Percentiles rank a stretch among this genome's conserved stretches.
Conservation (phyloP, 2,888 invertebrate species). For the Drosophila koepferae region DNA sequence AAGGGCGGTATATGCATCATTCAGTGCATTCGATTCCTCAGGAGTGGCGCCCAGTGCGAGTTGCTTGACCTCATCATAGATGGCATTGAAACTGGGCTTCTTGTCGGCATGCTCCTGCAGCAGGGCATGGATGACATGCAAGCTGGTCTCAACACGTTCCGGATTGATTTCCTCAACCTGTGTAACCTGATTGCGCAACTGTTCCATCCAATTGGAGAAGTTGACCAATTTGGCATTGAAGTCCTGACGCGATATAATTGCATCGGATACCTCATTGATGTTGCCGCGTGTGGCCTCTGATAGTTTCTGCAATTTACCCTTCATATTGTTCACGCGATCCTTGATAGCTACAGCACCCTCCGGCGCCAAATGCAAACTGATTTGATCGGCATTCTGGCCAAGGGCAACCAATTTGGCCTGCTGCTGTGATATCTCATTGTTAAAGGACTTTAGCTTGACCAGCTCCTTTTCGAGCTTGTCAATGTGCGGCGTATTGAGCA, state of each 20-base stretch:
- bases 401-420: conserved; percentile 92
- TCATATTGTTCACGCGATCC: conserved; percentile 90
- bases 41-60: conserved; percentile 90
- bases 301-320: conserved; percentile 90
- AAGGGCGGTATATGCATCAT: conserved; percentile 91
- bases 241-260: conserved; percentile 92
- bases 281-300: conserved; percentile 91
- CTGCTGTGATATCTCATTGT: conserved; percentile 94
- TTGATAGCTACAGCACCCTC: conserved; percentile 91
- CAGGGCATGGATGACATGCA: conserved; percentile 92
- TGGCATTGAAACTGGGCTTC: conserved; percentile 90
- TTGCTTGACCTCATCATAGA: conserved; percentile 93
- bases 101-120: conserved; percentile 94
- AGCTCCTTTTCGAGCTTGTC: conserved; percentile 92
- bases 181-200: conserved; percentile 89
- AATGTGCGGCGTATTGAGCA: conserved; percentile 89
- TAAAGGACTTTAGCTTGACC: conserved; percentile 91
- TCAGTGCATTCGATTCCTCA: conserved; percentile 90
- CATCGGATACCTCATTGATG: conserved; percentile 93
- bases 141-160: conserved; percentile 91
- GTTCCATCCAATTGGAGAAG: conserved; percentile 92
- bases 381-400: conserved; percentile 92
- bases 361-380: conserved; percentile 91
- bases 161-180: conserved; percentile 93
- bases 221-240: conserved; percentile 92